These are phyloP conservation scores for Rhizomys pruinosus DNA, from an alignment of 2,113 vertebrate genomes.

Conservation along the genomic window DNA sequence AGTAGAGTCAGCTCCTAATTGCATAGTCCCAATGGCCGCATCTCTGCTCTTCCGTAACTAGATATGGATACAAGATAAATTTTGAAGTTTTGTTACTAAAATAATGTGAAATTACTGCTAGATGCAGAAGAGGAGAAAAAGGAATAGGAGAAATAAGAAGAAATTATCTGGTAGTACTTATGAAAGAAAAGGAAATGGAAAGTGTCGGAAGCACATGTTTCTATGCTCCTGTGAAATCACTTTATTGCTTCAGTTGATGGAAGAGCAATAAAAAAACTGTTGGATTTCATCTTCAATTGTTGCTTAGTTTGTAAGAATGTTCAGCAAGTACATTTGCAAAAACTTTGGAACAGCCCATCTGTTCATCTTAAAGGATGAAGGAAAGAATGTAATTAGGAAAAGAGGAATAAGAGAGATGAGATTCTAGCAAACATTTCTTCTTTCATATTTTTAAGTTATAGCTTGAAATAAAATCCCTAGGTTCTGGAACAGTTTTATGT, in stretches of 20 bases:
- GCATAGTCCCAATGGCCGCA: no score
- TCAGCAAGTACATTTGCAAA: constrained; percentile 72
- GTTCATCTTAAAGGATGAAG: constrained; percentile 65
- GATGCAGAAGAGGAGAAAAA: neutral
- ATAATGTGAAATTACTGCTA: constrained; percentile 2
- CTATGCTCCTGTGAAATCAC: constrained; percentile 1
- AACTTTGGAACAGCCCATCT: constrained; percentile 69
- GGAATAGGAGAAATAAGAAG: neutral
- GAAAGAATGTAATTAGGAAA: constrained; percentile 38
- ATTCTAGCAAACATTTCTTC: constrained; percentile 2
- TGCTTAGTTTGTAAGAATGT: constrained; percentile 75
- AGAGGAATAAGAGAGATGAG: neutral
- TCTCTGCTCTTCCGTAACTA: neutral
- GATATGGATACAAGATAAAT: neutral
- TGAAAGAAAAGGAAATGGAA: constrained; percentile 52
- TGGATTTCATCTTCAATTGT: constrained; percentile 71
- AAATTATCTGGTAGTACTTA: constrained; percentile 53
- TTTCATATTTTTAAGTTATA: constrained; percentile 61
- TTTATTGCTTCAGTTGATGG: constrained; percentile 54
- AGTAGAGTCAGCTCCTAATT: neutral
- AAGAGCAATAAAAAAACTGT: constrained; percentile 75
- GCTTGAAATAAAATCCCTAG: constrained; percentile 43
- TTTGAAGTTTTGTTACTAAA: constrained; percentile 24
- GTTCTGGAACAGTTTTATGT: neutral
- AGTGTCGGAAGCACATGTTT: neutral